Base-by-base conservation (phyloP, 2,888 invertebrate genomes). In the Drosophila cognata region DNA sequence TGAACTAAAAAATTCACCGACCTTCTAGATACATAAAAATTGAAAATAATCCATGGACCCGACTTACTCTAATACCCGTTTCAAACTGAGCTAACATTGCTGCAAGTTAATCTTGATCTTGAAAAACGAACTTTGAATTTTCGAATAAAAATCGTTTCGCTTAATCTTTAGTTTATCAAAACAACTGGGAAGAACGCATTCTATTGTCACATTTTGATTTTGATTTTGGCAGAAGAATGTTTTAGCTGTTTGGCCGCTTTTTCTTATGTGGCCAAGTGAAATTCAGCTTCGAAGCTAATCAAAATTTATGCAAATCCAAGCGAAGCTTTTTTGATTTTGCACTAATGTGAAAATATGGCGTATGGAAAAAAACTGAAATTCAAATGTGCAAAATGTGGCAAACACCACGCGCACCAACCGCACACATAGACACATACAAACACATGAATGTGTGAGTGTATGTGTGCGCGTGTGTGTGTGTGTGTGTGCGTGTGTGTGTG, bases 271-370 rank as follows among this genome's bases (percentile, higher is more conserved):
- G 10, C 29, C 55, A 36, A 59, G 79, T 63, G 72, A 76, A 79
- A 73, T 67, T 66, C 43, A 21, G 62, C 59, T 75, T 72, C 18
- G 35, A 60, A 73, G 33, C 73, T 77, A 81, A 85, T 82, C 61
- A 88, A 76, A 76, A 85, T 88, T 86, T 85, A 85, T 86, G 78
- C 74, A 86, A 84, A 82, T 80, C 82, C 77, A 56, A 62, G 70
- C 46, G 7, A 52, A 58, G 55, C 38, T 61, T 33, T 60, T 72
- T 82, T 88, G 84, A 83, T 83, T 81, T 79, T 43, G 57, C 36
- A 69, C 69, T 88, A 86, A 86, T 86, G 78, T 84, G 59, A 72
- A 86, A 77, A 84, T 88, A 88, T 85, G 79, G 68, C 73, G 33
- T 35, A 55, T 76, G 88, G 84, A 84, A 85, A 80, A 78, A 86